Percentiles rank a stretch among this genome's conserved stretches.
Conservation (phyloP, 2,888 invertebrate genomes). For the Thecophora atra region DNA sequence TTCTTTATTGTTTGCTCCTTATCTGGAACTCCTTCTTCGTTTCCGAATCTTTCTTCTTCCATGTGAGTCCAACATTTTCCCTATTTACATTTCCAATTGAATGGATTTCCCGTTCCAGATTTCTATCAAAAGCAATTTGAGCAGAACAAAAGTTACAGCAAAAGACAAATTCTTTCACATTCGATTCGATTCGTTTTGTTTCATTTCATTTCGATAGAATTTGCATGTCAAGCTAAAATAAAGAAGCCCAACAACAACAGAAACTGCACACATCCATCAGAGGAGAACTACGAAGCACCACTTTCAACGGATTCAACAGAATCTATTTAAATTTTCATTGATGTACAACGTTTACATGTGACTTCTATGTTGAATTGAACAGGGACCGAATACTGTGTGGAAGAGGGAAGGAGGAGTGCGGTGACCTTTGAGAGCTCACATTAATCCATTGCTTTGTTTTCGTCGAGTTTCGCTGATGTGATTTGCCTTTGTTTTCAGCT, state of each 20-base stretch:
- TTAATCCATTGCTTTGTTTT: too few relatives aligned
- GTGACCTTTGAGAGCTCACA: background rate
- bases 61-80: background rate
- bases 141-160: background rate
- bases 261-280: background rate
- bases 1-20: too few relatives aligned
- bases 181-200: background rate
- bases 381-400: background rate
- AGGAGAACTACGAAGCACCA: background rate
- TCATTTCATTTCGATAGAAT: constrained; percentile 4
- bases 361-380: background rate
- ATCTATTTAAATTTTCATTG: too few relatives aligned
- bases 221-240: constrained; percentile 17
- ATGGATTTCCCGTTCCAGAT: background rate
- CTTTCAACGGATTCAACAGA: background rate
- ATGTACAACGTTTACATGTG: background rate
- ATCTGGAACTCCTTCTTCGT: background rate
- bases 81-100: background rate
- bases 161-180: background rate
- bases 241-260: background rate
- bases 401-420: background rate
- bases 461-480: too few relatives aligned
- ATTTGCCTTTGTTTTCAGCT: too few relatives aligned
- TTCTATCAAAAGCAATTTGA: background rate
- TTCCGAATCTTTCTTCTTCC: background rate